phyloP scores from a whole-genome alignment of 2,797 vertebrate species.

The Melanotaenia parkinsoni region DNA sequence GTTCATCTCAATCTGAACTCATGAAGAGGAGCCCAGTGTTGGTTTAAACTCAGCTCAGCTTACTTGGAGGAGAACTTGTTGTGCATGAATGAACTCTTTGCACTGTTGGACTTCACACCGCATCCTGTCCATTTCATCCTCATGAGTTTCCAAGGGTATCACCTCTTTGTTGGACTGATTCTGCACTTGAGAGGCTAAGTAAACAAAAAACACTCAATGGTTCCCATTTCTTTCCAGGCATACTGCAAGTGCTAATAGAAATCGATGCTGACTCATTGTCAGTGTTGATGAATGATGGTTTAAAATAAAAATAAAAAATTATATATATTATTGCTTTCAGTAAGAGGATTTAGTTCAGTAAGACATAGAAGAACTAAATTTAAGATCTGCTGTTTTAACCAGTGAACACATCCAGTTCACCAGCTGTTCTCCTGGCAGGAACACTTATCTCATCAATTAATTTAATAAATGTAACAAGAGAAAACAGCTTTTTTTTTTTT shows the following conservation, averaged over 20 bases:
- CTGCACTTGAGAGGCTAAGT: slow-evolving; percentile 86
- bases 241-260: not conserved
- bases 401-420: too few relatives aligned
- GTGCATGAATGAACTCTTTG: slow-evolving; percentile 95
- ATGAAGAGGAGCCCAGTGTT: too few relatives aligned
- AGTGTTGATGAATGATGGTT: too few relatives aligned
- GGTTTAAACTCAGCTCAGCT: slow-evolving; percentile 7
- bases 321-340: too few relatives aligned
- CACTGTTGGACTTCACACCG: slow-evolving; percentile 93
- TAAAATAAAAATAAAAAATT: too few relatives aligned
- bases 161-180: slow-evolving; percentile 83
- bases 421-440: too few relatives aligned
- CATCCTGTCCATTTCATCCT: slow-evolving; percentile 90
- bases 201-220: slow-evolving; percentile 25
- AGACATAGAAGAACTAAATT: too few relatives aligned
- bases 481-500: too few relatives aligned
- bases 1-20: slow-evolving; percentile 3
- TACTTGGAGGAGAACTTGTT: slow-evolving; percentile 96
- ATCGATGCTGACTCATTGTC: not conserved
- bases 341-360: too few relatives aligned
- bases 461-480: too few relatives aligned
- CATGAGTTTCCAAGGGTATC: slow-evolving; percentile 89
- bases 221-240: not conserved
- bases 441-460: too few relatives aligned
- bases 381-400: too few relatives aligned